A percentile compares a stretch with the other conserved stretches of the same genome.
Conservation (phyloP, 2,888 invertebrate genomes). For the Drosophila setosimentum region DNA sequence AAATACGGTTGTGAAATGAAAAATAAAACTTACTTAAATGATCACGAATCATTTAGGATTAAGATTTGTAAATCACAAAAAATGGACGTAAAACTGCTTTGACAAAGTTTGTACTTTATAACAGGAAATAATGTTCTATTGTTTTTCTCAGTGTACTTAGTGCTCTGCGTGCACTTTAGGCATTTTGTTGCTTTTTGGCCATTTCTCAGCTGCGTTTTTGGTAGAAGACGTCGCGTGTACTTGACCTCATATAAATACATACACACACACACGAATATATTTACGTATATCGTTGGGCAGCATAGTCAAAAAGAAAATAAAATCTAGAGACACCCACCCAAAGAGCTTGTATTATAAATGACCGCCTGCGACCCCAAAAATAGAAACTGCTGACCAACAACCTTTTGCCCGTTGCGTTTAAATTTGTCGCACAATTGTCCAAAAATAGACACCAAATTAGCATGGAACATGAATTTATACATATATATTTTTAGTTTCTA, state of each 20-base stretch:
- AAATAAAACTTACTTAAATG: not conserved
- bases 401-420: constrained; percentile 35
- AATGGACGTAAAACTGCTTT: too few relatives aligned
- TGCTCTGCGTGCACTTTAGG: constrained; percentile 17
- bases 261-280: too few relatives aligned
- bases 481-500: constrained; percentile 13
- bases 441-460: constrained; percentile 53
- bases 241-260: constrained; percentile 52
- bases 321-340: constrained; percentile 14
- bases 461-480: constrained; percentile 16
- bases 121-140: not conserved
- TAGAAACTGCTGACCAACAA: constrained; percentile 29
- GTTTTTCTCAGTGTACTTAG: not conserved
- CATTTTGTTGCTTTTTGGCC: constrained; percentile 10
- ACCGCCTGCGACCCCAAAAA: constrained; percentile 52
- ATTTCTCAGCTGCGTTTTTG: constrained; percentile 3
- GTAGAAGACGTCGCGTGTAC: constrained; percentile 35
- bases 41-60: not conserved
- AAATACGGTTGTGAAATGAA: too few relatives aligned
- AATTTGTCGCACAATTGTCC: constrained; percentile 40
- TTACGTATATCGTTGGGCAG: too few relatives aligned
- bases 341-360: constrained; percentile 3
- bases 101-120: too few relatives aligned
- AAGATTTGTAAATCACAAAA: not conserved
- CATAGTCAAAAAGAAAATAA: not conserved